Base-by-base conservation (phyloP, 1,140 invertebrate species). In the Mylabris phalerata region DNA sequence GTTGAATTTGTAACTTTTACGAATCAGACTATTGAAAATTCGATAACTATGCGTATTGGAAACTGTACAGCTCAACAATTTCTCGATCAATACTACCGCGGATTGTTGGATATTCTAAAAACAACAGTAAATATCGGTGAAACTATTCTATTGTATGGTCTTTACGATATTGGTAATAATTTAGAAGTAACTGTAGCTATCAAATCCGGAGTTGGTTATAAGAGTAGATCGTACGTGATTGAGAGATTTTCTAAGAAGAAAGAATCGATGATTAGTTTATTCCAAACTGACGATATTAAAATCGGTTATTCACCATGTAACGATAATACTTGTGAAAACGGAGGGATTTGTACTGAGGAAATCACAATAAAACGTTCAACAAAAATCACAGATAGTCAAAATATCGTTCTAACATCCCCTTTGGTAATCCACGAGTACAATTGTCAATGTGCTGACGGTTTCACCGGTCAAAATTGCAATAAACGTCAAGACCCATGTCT, bases 401-500 rank as follows among this genome's bases (percentile, higher is more conserved):
- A 81, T 1, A 67, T 93, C 6, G 85, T 95, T 47, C 80, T 95
- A 9, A 91, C 90, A 26, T 88, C 88, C 0, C 92, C 92, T 0
- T 75, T 83, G 40, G 80, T 95, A 0, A 73, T 80, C 4, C 86
- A 93, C 66, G 85, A 92, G 61, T 88, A 89, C 69, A 78, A 74
- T 1, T 96, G 93, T 68, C 82, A 83, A 55, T 95, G 93, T 72
- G 79, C 81, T 0, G 84, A 88, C 62, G 84, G 90, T 56, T 90
- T 90, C 72, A 86, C 84, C 25, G 87, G 93, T 5, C 75, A 78
- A 24, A 81, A 83, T 49, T 96, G 93, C 74, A 87, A 92, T 62
- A 84, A 85, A 61, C 79, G 89, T 10, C 89, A 92, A 74, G 91
- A 95, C 77, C 92, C 92, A 0, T 96, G 93, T 71, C 80, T 85